Conservation (phyloP, 2,888 invertebrate species). For the Penaeus monodon region DNA sequence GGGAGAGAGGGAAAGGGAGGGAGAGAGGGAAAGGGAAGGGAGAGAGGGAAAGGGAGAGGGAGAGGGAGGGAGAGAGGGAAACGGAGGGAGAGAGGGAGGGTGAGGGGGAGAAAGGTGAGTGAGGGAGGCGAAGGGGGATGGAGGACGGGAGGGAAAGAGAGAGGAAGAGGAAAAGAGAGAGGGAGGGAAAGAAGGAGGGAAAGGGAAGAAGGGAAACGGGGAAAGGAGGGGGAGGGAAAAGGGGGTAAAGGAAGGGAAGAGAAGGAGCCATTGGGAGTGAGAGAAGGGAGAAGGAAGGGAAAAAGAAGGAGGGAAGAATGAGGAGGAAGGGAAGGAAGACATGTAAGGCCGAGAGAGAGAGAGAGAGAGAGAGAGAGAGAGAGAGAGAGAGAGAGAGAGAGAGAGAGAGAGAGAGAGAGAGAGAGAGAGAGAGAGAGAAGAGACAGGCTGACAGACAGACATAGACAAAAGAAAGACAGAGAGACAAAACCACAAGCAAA, state of each 20-base stretch:
- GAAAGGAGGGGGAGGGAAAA: background rate
- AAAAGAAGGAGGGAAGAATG: too few species aligned
- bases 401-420: too few species aligned
- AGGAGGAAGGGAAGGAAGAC: background rate
- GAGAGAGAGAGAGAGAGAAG: background rate
- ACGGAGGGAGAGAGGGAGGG: background rate
- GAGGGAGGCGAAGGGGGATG: background rate
- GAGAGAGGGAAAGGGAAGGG: background rate
- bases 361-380: too few species aligned
- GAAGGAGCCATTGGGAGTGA: background rate
- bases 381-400: too few species aligned
- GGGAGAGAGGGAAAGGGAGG: slow-evolving; percentile 73
- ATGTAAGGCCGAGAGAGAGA: too few species aligned
- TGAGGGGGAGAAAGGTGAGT: background rate
- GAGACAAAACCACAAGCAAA: background rate
- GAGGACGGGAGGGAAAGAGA: too few species aligned
- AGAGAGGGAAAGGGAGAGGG: too few species aligned
- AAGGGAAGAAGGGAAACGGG: background rate
- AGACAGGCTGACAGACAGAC: background rate
- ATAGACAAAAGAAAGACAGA: background rate
- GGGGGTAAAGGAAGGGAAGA: background rate
- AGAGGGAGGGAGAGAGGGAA: background rate
- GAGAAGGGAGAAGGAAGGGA: too few species aligned
- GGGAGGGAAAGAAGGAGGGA: background rate
- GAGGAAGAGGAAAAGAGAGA: background rate